phyloP scores from a whole-genome alignment of 2,888 invertebrate species.

The Ophraella communa region DNA sequence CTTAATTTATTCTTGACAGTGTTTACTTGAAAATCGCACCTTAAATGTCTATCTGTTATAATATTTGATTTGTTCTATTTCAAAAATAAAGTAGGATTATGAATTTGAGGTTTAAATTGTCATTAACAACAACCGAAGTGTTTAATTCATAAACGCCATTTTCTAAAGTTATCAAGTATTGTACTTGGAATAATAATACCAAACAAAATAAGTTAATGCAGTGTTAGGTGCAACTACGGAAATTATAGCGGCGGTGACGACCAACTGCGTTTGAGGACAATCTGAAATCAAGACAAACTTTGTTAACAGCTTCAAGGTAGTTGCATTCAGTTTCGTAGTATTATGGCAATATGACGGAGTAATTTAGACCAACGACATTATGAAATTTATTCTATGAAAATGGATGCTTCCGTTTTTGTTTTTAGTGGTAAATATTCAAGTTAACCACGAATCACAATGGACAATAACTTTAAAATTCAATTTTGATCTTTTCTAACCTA shows the following conservation, averaged over 20 bases:
- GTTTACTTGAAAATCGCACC: too few species aligned
- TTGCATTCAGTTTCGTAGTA: slow-evolving; percentile 3
- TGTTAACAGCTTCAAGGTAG: slow-evolving; percentile 10
- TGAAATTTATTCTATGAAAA: not conserved
- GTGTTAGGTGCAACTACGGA: not conserved
- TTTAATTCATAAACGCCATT: too few species aligned
- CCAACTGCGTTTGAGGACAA: not conserved
- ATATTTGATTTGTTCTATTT: too few species aligned
- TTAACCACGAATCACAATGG: not conserved
- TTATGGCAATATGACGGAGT: not conserved
- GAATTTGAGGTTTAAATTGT: too few species aligned
- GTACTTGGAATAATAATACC: not conserved
- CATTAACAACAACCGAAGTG: too few species aligned
- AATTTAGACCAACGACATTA: not conserved
- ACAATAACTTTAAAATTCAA: too few species aligned
- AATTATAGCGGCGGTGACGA: not conserved
- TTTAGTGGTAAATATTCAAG: not conserved
- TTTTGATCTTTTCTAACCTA: too few species aligned
- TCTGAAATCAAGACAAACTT: slow-evolving; percentile 7
- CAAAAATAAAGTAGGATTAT: too few species aligned
- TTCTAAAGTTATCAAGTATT: not conserved
- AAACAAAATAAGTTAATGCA: slow-evolving; percentile 5
- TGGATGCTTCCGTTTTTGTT: not conserved
- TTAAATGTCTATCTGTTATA: too few species aligned
- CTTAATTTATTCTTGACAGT: too few species aligned